These are phyloP conservation scores for Lasiurus borealis DNA, from an alignment of 2,113 vertebrate species.

Conservation along the genomic window DNA sequence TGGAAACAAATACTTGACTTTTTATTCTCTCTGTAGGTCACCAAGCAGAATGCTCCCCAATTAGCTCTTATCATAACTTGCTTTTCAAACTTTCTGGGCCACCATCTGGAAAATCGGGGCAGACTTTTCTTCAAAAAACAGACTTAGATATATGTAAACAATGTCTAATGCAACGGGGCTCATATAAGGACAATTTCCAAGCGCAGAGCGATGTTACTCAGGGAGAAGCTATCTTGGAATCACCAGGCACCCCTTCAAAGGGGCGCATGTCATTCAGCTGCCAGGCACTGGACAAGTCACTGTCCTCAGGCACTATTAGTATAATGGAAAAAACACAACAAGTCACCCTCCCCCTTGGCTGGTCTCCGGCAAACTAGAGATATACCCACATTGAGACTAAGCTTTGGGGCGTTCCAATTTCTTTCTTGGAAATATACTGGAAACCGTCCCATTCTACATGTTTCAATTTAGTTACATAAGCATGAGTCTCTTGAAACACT, in stretches of 20 bases:
- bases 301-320: neutral
- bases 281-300: neutral
- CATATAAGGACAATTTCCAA: neutral
- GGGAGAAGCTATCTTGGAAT: neutral
- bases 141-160: slow-evolving; percentile 18
- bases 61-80: slow-evolving; percentile 3
- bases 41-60: neutral
- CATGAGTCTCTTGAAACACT: neutral
- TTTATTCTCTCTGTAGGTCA: slow-evolving; percentile 1
- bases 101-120: neutral
- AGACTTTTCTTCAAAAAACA: neutral
- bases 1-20: neutral
- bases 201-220: neutral
- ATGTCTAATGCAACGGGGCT: neutral
- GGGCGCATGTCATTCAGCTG: neutral
- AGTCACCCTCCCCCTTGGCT: neutral
- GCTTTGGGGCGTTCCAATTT: neutral
- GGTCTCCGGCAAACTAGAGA: neutral
- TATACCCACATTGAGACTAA: neutral
- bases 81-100: neutral
- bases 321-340: neutral
- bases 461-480: slow-evolving; percentile 41
- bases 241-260: neutral
- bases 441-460: neutral
- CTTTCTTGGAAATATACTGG: slow-evolving; percentile 5